Evolutionary conservation across 2,113 vertebrate genomes (phyloP).

Genomic region (Equus przewalskii): DNA sequence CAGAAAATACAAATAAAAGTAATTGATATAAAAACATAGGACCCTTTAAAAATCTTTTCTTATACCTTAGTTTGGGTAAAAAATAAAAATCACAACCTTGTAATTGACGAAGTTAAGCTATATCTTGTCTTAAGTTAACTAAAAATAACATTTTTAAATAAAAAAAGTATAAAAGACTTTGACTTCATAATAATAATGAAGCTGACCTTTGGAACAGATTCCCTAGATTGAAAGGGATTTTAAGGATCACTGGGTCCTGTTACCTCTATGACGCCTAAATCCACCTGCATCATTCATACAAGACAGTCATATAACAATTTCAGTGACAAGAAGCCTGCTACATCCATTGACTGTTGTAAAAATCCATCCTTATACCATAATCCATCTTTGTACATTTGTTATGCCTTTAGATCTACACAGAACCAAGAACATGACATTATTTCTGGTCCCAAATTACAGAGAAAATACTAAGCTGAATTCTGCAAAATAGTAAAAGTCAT

Average conservation of each 20-base stretch:
- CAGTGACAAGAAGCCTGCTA: not conserved
- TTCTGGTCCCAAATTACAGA: not conserved
- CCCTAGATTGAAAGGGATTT: not conserved
- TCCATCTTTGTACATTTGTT: not conserved
- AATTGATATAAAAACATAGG: not conserved
- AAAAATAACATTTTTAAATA: conserved; percentile 17
- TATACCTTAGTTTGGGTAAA: not conserved
- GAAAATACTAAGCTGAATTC: not conserved
- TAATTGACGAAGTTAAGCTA: not conserved
- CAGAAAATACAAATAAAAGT: not conserved
- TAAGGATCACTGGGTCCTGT: not conserved
- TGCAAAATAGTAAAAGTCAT: conserved; percentile 7
- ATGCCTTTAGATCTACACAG: not conserved
- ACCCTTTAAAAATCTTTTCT: not conserved
- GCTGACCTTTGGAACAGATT: not conserved
- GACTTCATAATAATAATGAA: not conserved
- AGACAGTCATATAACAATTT: not conserved
- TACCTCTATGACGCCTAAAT: not conserved
- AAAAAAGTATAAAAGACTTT: not conserved
- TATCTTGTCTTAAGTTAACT: not conserved
- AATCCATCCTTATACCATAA: not conserved
- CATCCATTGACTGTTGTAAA: not conserved
- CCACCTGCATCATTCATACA: not conserved
- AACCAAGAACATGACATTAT: not conserved
- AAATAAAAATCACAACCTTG: not conserved